Conservation (phyloP, 2,888 invertebrate genomes). For the Ctena decussata region DNA sequence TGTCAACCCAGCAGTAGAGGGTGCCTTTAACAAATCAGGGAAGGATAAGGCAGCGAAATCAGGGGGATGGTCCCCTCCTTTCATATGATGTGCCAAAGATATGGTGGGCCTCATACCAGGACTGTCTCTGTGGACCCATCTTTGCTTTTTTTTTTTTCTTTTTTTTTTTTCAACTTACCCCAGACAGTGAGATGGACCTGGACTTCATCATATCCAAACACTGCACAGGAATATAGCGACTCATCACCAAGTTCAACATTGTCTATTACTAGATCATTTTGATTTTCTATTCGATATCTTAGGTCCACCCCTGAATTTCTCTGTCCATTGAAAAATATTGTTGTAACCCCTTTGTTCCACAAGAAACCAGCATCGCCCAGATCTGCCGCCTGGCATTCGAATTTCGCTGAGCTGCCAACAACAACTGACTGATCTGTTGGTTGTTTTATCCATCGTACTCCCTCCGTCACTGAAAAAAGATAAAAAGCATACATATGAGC, state of each 20-base stretch:
- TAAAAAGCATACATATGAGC: too few relatives aligned
- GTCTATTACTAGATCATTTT: constrained; percentile 67
- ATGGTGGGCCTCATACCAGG: too few relatives aligned
- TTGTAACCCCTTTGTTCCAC: constrained; percentile 60
- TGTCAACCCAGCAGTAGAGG: too few relatives aligned
- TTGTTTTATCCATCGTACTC: constrained; percentile 30
- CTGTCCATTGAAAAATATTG: constrained; percentile 64
- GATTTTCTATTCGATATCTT: constrained; percentile 60
- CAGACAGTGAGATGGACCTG: constrained; percentile 69
- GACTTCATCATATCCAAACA: constrained; percentile 61
- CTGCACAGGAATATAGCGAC: constrained; percentile 65
- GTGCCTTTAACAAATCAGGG: too few relatives aligned
- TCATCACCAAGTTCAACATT: constrained; percentile 68
- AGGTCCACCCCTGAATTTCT: constrained; percentile 20
- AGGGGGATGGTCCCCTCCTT: too few relatives aligned
- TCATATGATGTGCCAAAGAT: too few relatives aligned
- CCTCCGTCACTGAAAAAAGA: not conserved
- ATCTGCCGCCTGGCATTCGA: constrained; percentile 45
- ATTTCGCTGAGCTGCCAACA: constrained; percentile 60
- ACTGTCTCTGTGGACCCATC: too few relatives aligned
- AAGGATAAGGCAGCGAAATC: too few relatives aligned
- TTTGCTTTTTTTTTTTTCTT: too few relatives aligned
- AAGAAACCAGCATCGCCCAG: constrained; percentile 22
- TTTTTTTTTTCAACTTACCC: constrained; percentile 72
- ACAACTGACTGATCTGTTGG: constrained; percentile 48